Evolutionary conservation across 2,113 vertebrate genomes (phyloP).

Genomic region (Halcyon senegalensis): DNA sequence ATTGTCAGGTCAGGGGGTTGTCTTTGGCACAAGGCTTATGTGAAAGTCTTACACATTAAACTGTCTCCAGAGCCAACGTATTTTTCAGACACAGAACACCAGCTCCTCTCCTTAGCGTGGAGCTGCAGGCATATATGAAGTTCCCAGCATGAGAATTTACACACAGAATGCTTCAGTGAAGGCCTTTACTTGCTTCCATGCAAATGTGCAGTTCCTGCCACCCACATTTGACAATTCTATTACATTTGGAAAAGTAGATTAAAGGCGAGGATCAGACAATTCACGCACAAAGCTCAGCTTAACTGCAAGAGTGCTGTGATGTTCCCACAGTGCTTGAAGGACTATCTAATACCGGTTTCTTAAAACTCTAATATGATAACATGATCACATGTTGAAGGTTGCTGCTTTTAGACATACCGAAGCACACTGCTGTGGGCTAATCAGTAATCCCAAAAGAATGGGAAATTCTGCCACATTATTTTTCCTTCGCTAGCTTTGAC

Average conservation of each 20-base stretch:
- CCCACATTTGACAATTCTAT: conserved; percentile 9
- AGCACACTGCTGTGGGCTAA: not conserved
- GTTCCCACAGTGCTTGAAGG: conserved; percentile 5
- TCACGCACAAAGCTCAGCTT: not conserved
- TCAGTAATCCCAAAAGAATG: not conserved
- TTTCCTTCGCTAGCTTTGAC: not conserved
- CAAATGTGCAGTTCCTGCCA: conserved; percentile 21
- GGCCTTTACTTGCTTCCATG: not conserved
- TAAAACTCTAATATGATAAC: not conserved
- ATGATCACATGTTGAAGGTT: not conserved
- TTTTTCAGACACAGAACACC: not conserved
- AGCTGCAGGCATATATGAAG: not conserved
- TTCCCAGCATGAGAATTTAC: not conserved
- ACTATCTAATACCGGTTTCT: not conserved
- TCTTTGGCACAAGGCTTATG: not conserved
- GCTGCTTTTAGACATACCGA: not conserved
- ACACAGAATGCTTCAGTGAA: not conserved
- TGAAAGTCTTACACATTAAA: not conserved
- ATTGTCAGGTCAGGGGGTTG: not conserved
- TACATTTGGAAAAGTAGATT: conserved; percentile 36
- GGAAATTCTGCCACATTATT: not conserved
- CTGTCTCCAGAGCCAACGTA: not conserved
- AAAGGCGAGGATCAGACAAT: conserved; percentile 39
- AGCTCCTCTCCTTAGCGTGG: not conserved
- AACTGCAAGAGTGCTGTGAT: not conserved